Percentiles rank a stretch among this genome's conserved stretches.
Conservation (phyloP, 2,888 invertebrate genomes). For the Phragmatobia fuliginosa region DNA sequence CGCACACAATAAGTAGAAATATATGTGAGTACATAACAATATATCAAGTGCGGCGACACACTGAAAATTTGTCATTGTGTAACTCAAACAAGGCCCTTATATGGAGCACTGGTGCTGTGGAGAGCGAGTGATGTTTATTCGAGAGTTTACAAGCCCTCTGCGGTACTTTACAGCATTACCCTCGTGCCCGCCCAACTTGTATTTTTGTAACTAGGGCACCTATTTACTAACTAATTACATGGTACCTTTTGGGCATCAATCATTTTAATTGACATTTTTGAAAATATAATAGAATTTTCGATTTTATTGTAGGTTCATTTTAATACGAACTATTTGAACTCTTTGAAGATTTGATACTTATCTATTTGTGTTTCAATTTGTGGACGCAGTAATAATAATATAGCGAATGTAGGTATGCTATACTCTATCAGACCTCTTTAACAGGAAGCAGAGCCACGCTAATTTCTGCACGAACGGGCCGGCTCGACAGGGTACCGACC, state of each 20-base stretch:
- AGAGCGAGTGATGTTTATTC: conserved; percentile 17
- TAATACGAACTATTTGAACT: not conserved
- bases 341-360: not conserved
- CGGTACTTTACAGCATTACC: conserved; percentile 22
- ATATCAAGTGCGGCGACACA: conserved; percentile 6
- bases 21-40: conserved; percentile 3
- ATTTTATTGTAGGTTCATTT: not conserved
- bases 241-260: not conserved
- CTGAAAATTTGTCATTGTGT: conserved; percentile 18
- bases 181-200: conserved; percentile 26
- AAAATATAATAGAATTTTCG: not conserved
- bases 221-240: not conserved
- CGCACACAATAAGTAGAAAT: not conserved
- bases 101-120: conserved; percentile 4
- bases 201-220: conserved; percentile 9
- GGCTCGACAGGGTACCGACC: too few species aligned
- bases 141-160: conserved; percentile 17
- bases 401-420: not conserved
- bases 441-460: too few species aligned
- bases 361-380: not conserved
- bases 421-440: not conserved
- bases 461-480: too few species aligned
- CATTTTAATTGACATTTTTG: not conserved
- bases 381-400: not conserved
- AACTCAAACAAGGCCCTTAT: conserved; percentile 15